Base-by-base conservation (phyloP, 1,140 invertebrate genomes). In the Heliconius hermathena region DNA sequence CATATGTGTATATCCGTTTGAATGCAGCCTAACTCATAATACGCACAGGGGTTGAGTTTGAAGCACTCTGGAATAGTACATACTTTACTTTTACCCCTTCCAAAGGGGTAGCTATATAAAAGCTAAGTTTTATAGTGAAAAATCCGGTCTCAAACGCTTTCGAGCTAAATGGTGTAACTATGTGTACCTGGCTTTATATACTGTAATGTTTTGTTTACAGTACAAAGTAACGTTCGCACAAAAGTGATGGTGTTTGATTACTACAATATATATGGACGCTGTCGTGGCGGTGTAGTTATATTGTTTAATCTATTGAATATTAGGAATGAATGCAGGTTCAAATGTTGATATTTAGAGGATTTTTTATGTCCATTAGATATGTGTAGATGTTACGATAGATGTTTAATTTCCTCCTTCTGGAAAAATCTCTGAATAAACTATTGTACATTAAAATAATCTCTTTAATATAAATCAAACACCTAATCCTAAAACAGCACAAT, bases 61-160 rank as follows among this genome's bases (percentile, higher is more conserved):
- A 77, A 84, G 77, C 82, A 81, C 85, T 86, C 71, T 71, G 81
- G 81, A 73, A 74, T 81, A 75, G 73, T 78, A 78, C 49, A 49
- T 75, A 75, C 74, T 36, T 26, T 75, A 60, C 71, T 74, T 66
- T 22, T 36, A 74, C 60, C 75, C 74, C 73, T 75, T 81, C 78
- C 75, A 83, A 79, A 81, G 57, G 82, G 80, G 82, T 81, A 41
- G 52, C 74, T 75, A 71, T 52, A 79, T 78, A 78, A 73, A 73
- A 78, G 73, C 49, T 73, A 78, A 73, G 49, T 78, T 78, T 78
- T 73, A 73, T 66, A 76, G 74, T 76, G 29, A 60, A 73, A 73
- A 78, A 71, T 66, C 77, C 77, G 71, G 60, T 60, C 73, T 71
- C 41, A 78, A 73, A 72, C 36, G 77, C 52, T 73, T 78, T 78